Percentiles rank a stretch among this genome's conserved stretches.
These are phyloP conservation scores for Ceuthmochares aereus DNA, from an alignment of 2,113 vertebrate species.

Conservation along the genomic window DNA sequence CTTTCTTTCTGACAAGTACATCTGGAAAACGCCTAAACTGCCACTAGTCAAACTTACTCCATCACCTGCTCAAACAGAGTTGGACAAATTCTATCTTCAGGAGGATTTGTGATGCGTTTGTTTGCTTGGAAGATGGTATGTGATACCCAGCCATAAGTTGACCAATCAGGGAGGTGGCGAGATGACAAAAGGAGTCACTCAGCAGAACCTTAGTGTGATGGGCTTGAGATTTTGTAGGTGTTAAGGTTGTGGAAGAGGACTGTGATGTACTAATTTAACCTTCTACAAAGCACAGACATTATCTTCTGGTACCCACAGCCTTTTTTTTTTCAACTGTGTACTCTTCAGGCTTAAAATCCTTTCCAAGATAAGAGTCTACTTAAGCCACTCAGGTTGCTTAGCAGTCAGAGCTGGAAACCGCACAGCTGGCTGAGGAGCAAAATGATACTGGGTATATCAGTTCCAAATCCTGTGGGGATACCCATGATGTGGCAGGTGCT, in stretches of 20 bases:
- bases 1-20: not conserved
- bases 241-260: not conserved
- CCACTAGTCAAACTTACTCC: not conserved
- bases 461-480: not conserved
- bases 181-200: not conserved
- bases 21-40: not conserved
- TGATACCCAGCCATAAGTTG: not conserved
- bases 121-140: not conserved
- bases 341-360: not conserved
- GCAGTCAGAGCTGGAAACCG: not conserved
- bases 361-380: not conserved
- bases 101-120: not conserved
- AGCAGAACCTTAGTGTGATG: not conserved
- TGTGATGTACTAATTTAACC: not conserved
- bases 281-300: not conserved
- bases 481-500: not conserved
- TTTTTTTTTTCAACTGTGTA: not conserved
- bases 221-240: not conserved
- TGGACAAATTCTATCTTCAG: not conserved
- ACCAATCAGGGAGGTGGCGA: fast-evolving
- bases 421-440: not conserved
- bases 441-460: not conserved
- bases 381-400: not conserved
- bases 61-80: not conserved
- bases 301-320: not conserved